A percentile compares a stretch with the other conserved stretches of the same genome.
Conservation (phyloP, 2,113 vertebrate species). For the Spea multiplicata region DNA sequence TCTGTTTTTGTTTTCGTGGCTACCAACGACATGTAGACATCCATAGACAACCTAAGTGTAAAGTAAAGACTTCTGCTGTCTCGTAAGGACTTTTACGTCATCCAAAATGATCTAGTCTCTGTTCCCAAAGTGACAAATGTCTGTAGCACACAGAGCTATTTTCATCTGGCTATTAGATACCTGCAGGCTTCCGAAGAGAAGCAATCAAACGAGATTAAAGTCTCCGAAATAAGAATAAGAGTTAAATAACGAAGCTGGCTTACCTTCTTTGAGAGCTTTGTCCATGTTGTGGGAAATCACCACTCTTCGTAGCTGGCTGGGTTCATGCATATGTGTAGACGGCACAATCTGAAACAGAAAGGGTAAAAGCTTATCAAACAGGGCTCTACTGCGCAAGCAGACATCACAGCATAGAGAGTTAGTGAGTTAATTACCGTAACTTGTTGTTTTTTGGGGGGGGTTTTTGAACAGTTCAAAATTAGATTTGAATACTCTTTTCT, state of each 20-base stretch:
- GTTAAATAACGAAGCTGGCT: slow-evolving; percentile 43
- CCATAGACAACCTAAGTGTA: not conserved
- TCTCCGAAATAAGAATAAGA: not conserved
- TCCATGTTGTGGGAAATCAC: slow-evolving; percentile 97
- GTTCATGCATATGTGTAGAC: slow-evolving; percentile 70
- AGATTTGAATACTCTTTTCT: too few relatives aligned
- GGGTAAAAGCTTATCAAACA: slow-evolving; percentile 22
- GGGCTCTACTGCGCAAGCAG: not conserved
- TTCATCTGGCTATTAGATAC: slow-evolving; percentile 5
- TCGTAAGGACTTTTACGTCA: not conserved
- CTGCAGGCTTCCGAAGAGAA: slow-evolving; percentile 8
- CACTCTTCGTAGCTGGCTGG: slow-evolving; percentile 77
- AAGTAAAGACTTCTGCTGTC: not conserved
- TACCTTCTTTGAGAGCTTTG: slow-evolving; percentile 95
- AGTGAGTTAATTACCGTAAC: too few relatives aligned
- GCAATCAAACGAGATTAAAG: slow-evolving; percentile 19
- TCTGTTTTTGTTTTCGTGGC: too few relatives aligned
- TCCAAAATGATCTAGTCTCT: slow-evolving; percentile 11
- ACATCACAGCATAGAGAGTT: too few relatives aligned
- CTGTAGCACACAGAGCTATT: slow-evolving; percentile 12
- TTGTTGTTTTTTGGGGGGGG: too few relatives aligned
- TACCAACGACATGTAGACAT: not conserved
- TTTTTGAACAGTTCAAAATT: too few relatives aligned
- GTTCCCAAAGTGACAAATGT: slow-evolving; percentile 23
- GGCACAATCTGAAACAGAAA: slow-evolving; percentile 71